Conservation (phyloP, 2,797 vertebrate species). For the Aldrovandia affinis region DNA sequence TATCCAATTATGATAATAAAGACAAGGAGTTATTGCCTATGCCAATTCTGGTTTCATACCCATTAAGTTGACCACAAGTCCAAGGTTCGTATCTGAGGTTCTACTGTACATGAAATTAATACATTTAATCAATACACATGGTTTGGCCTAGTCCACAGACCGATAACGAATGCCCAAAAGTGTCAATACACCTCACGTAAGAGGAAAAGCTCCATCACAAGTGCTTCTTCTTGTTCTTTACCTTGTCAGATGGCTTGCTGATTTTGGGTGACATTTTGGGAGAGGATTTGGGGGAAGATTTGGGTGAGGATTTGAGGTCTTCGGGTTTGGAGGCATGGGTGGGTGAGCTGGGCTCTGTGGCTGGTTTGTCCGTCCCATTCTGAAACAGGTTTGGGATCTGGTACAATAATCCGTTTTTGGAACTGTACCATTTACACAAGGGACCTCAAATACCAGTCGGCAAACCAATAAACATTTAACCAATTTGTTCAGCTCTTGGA, state of each 20-base stretch:
- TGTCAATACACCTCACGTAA: too few relatives aligned
- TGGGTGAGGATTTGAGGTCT: constrained; percentile 58
- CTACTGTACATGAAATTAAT: too few relatives aligned
- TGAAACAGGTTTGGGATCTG: constrained; percentile 33
- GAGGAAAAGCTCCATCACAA: background rate
- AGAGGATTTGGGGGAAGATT: constrained; percentile 59
- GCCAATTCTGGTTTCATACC: too few relatives aligned
- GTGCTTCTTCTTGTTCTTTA: constrained; percentile 36
- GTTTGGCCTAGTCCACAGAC: too few relatives aligned
- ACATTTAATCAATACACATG: too few relatives aligned
- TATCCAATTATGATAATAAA: too few relatives aligned
- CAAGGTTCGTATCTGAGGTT: too few relatives aligned
- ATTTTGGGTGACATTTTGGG: constrained; percentile 54
- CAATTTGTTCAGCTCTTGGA: background rate
- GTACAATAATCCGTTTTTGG: background rate
- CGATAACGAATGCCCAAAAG: too few relatives aligned
- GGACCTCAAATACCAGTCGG: background rate
- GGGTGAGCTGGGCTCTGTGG: constrained; percentile 55
- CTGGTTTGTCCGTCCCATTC: constrained; percentile 66
- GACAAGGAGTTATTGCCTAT: too few relatives aligned
- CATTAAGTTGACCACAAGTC: too few relatives aligned
- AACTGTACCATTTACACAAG: background rate
- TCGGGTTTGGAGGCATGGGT: constrained; percentile 58
- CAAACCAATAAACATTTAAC: background rate
- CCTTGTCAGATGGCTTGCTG: constrained; percentile 56